phyloP scores from a whole-genome alignment of 92 coral and sea anemone species.

The Palythoa heliodiscus region DNA sequence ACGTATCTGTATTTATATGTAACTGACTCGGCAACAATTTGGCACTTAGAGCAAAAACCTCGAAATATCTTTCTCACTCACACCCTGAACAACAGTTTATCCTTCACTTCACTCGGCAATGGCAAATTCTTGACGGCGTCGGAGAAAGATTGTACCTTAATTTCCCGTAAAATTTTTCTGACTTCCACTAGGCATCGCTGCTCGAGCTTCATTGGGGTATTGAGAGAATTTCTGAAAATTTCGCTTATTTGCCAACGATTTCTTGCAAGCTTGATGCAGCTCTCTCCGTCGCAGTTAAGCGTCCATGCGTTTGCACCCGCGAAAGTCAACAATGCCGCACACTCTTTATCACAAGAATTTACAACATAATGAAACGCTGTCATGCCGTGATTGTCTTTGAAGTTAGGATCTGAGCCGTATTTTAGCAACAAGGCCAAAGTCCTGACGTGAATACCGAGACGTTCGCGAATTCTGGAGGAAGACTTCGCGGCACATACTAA shows the following conservation, averaged over 20 bases:
- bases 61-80: neutral
- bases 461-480: conserved; percentile 58
- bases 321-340: conserved; percentile 27
- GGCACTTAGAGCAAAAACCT: neutral
- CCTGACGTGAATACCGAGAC: conserved; percentile 54
- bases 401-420: conserved; percentile 67
- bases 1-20: too few relatives aligned
- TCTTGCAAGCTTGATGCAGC: conserved; percentile 40
- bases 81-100: conserved; percentile 55
- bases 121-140: conserved; percentile 32
- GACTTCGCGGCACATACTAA: conserved; percentile 63
- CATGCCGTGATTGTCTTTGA: conserved; percentile 48
- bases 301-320: conserved; percentile 51
- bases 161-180: conserved; percentile 44
- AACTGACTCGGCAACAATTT: neutral
- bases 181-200: conserved; percentile 48
- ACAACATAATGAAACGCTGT: conserved; percentile 60
- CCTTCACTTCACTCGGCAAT: conserved; percentile 48
- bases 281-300: conserved; percentile 44
- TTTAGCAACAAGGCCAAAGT: conserved; percentile 59
- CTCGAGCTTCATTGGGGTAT: conserved; percentile 47
- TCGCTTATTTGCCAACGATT: neutral
- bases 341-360: conserved; percentile 27
- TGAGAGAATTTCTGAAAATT: conserved; percentile 4
- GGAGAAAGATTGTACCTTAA: neutral